Base-by-base conservation (phyloP, 1,140 invertebrate species). In the Drosophila grimshawi region DNA sequence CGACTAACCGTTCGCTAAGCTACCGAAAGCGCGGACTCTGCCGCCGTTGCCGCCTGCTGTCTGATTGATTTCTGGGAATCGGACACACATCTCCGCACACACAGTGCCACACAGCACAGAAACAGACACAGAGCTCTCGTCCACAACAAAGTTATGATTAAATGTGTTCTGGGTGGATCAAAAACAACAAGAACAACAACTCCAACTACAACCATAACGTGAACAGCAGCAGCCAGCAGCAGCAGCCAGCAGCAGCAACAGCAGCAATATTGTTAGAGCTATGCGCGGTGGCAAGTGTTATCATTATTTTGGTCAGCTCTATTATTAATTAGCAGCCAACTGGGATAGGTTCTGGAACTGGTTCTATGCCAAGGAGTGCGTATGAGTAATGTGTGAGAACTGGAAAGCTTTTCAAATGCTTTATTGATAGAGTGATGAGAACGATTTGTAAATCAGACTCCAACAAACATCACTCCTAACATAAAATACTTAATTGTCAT, bases 1-100 rank as follows among this genome's bases (percentile, higher is more conserved):
- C 45, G 48, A 29, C 53, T 33, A 19, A 76, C 69, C 76, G 67
- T 72, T 80, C 66, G 73, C 73, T 59, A 89, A 83, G 83, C 85
- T 88, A 88, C 85, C 65, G 85, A 85, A 83, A 80, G 69, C 77
- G 49, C 71, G 30, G 67, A 39, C 46, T 33, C 56, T 45, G 56
- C 41, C 30, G 67, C 33, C 33, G 60, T 37, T 43, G 61, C 37
- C 60, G 66, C 61, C 53, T 61, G 60, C 39, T 69, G 86, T 89
- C 85, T 89, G 85, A 89, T 89, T 89, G 85, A 89, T 89, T 89
- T 89, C 85, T 89, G 85, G 85, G 85, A 89, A 89, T 78, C 61
- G 72, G 30, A 64, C 52, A 72, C 59, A 70, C 33, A 49, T 55
- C 63, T 68, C 32, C 41, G 6, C 71, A 33, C 51, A 49, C 64